A percentile compares a stretch with the other conserved stretches of the same genome.
Evolutionary conservation across 2,797 vertebrate genomes (phyloP).

Genomic region (Diglossa cyanea): DNA sequence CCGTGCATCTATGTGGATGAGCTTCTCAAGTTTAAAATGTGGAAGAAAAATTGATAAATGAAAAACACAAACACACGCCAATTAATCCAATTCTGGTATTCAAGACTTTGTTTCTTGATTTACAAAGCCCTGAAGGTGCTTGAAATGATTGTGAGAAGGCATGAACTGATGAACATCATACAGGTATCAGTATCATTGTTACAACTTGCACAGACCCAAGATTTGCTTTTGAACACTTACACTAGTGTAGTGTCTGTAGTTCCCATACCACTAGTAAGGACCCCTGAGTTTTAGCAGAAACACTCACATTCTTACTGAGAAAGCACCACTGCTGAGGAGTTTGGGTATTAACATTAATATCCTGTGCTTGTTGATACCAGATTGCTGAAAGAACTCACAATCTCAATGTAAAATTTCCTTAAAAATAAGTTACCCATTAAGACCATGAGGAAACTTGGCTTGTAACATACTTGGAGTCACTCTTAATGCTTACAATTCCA

Average conservation of each 20-base stretch:
- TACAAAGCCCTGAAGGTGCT: not conserved
- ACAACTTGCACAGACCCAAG: not conserved
- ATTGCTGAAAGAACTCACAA: not conserved
- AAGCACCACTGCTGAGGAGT: not conserved
- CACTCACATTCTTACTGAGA: not conserved
- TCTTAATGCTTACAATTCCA: not conserved
- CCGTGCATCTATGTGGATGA: fast-evolving
- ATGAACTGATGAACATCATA: not conserved
- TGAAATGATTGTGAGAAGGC: not conserved
- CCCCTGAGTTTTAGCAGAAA: not conserved
- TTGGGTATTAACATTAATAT: not conserved
- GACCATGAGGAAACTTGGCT: not conserved
- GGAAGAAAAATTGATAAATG: not conserved
- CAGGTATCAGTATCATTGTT: not conserved
- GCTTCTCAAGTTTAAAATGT: not conserved
- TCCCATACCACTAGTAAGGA: not conserved
- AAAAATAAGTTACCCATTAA: not conserved
- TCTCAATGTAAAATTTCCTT: not conserved
- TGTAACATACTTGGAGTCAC: not conserved
- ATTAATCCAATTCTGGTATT: not conserved
- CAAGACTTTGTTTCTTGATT: not conserved
- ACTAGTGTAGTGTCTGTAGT: no score
- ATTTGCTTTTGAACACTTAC: not conserved
- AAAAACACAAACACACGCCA: not conserved
- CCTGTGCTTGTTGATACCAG: not conserved